phyloP scores from a whole-genome alignment of 2,797 vertebrate genomes.

The Molossus alvarezi region DNA sequence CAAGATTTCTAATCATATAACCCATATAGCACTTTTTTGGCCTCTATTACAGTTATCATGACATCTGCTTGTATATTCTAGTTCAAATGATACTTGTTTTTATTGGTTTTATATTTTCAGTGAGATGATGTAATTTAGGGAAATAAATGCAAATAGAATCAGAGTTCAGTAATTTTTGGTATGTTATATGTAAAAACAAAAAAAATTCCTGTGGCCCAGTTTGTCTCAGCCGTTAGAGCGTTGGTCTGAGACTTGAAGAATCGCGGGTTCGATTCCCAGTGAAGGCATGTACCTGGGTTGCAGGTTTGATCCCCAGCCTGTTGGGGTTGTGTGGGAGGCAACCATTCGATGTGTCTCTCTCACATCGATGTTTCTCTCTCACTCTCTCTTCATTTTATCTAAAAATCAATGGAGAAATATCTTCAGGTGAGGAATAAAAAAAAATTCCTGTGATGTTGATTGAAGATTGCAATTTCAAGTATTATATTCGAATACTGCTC shows the following conservation, averaged over 20 bases:
- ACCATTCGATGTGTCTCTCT: no score
- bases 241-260: no score
- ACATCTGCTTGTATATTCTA: background rate
- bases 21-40: background rate
- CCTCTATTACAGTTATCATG: background rate
- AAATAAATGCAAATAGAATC: conserved; percentile 4
- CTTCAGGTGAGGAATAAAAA: no score
- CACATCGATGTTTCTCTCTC: no score
- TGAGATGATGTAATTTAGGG: conserved; percentile 21
- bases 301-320: no score
- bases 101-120: conserved; percentile 52
- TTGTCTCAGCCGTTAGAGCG: no score
- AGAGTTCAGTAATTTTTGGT: conserved; percentile 43
- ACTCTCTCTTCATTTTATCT: no score
- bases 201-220: background rate
- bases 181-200: background rate
- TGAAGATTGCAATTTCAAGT: background rate
- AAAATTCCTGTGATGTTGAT: background rate
- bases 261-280: no score
- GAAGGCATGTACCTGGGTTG: no score
- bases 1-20: background rate
- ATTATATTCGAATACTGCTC: background rate
- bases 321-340: no score
- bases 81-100: conserved; percentile 1
- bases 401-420: no score